phyloP scores from a whole-genome alignment of 2,113 vertebrate species.

The Garra rufa region DNA sequence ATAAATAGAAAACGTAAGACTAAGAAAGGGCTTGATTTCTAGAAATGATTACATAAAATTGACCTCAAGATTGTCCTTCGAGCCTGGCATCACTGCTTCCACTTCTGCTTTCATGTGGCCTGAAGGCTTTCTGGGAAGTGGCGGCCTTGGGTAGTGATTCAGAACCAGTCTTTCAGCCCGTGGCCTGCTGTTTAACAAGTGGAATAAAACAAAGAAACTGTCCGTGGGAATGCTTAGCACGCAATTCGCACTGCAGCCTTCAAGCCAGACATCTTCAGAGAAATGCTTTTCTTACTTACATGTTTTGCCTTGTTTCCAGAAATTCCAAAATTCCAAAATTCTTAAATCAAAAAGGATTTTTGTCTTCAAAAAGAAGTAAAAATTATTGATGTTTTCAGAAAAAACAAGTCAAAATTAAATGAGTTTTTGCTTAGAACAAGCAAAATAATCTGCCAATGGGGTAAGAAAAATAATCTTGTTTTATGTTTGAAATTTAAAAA shows the following conservation, averaged over 20 bases:
- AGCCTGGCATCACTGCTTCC: neutral
- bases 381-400: too few relatives aligned
- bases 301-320: too few relatives aligned
- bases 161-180: neutral
- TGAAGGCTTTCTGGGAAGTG: neutral
- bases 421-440: too few relatives aligned
- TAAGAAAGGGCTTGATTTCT: neutral
- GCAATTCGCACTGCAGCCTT: neutral
- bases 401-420: too few relatives aligned
- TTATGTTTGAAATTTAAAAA: too few relatives aligned
- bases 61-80: neutral
- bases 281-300: too few relatives aligned
- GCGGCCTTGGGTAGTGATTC: neutral
- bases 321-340: too few relatives aligned
- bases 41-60: neutral
- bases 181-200: conserved; percentile 5
- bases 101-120: conserved; percentile 2
- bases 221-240: neutral
- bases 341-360: too few relatives aligned
- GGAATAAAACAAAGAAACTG: neutral
- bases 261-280: neutral
- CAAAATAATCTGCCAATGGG: too few relatives aligned
- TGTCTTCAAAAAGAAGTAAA: too few relatives aligned
- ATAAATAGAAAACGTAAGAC: neutral
- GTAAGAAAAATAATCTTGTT: too few relatives aligned